Evolutionary conservation across 2,797 vertebrate genomes (phyloP).

Genomic region (Poecilia wingei): DNA sequence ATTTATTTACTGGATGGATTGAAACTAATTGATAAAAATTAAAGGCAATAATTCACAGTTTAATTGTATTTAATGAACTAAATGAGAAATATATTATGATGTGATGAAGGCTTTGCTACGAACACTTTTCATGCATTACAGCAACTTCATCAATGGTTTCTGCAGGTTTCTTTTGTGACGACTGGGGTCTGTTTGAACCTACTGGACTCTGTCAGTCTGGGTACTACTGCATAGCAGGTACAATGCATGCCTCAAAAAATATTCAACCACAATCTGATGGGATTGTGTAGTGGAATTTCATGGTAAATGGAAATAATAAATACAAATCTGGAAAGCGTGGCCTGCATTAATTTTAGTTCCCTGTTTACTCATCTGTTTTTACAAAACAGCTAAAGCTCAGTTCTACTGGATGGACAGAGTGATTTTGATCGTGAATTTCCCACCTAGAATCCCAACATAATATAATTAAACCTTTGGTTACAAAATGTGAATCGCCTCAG

Average conservation of each 20-base stretch:
- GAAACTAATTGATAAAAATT: slow-evolving; percentile 30
- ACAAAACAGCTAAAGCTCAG: background rate
- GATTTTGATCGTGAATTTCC: background rate
- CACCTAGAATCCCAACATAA: background rate
- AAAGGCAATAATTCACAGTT: background rate
- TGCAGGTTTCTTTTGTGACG: slow-evolving; percentile 87
- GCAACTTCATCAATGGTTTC: slow-evolving; percentile 32
- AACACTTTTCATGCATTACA: slow-evolving; percentile 2
- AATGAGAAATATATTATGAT: slow-evolving; percentile 10
- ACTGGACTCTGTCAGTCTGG: slow-evolving; percentile 85
- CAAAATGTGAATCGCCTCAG: background rate
- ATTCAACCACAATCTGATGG: background rate
- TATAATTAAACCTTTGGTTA: background rate
- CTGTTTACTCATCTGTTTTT: background rate
- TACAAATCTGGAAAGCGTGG: background rate
- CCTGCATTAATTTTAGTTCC: background rate
- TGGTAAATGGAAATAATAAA: background rate
- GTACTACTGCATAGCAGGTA: slow-evolving; percentile 88
- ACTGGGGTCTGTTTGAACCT: slow-evolving; percentile 85
- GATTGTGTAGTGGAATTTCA: background rate
- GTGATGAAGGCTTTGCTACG: slow-evolving; percentile 12
- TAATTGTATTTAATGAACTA: slow-evolving; percentile 13
- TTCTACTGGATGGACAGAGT: background rate
- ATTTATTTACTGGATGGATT: slow-evolving; percentile 26
- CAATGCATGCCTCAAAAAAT: background rate